Conservation (phyloP, 2,888 invertebrate genomes). For the Mythimna pallens region DNA sequence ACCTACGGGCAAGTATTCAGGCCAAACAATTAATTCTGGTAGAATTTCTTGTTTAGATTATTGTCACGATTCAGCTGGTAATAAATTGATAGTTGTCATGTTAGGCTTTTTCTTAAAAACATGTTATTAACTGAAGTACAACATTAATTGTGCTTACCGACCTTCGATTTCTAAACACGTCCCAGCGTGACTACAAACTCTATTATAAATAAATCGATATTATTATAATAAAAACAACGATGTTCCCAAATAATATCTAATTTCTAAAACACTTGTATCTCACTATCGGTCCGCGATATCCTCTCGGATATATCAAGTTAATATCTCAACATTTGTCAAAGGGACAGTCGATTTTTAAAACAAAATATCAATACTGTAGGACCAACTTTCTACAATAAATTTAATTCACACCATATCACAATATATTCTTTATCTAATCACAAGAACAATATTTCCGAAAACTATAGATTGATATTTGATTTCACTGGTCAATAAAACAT, state of each 20-base stretch:
- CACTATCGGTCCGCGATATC: constrained; percentile 22
- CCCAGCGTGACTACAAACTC: constrained; percentile 28
- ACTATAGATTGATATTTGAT: constrained; percentile 68
- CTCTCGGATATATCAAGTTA: constrained; percentile 47
- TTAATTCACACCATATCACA: constrained; percentile 71
- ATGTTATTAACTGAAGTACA: constrained; percentile 40
- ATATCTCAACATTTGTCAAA: constrained; percentile 56
- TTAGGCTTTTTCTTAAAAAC: constrained; percentile 27
- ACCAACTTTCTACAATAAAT: constrained; percentile 72
- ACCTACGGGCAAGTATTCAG: constrained; percentile 9
- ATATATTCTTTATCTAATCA: constrained; percentile 74
- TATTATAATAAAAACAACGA: constrained; percentile 52
- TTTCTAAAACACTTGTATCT: constrained; percentile 47
- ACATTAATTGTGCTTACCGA: constrained; percentile 47
- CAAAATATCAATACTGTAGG: constrained; percentile 24
- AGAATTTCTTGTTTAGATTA: constrained; percentile 26
- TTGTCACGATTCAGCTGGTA: constrained; percentile 31
- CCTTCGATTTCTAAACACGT: constrained; percentile 39
- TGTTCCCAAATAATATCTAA: constrained; percentile 43
- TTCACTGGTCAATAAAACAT: constrained; percentile 80
- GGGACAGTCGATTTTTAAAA: constrained; percentile 60
- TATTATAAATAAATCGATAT: constrained; percentile 49
- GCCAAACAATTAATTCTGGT: constrained; percentile 29
- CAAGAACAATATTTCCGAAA: constrained; percentile 69
- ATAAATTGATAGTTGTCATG: constrained; percentile 35